Percentiles rank a stretch among this genome's conserved stretches.
These are phyloP conservation scores for Timandra comae DNA, from an alignment of 2,888 invertebrate species.

Conservation along the genomic window DNA sequence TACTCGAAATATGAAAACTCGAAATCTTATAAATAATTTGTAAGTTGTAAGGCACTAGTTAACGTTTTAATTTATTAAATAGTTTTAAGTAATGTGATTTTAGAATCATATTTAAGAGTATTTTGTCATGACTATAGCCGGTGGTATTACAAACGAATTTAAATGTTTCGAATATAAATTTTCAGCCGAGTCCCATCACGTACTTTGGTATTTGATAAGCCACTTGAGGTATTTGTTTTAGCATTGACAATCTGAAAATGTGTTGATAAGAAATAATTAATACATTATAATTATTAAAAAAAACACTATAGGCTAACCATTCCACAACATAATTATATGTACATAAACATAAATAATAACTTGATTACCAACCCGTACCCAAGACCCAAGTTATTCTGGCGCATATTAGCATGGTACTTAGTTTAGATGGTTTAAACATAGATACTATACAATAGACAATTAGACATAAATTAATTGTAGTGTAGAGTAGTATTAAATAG, in stretches of 20 bases:
- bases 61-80: background rate
- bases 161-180: slow-evolving; percentile 11
- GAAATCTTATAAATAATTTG: slow-evolving; percentile 17
- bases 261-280: too few species aligned
- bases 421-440: too few species aligned
- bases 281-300: too few species aligned
- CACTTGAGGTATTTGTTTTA: slow-evolving; percentile 90
- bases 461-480: too few species aligned
- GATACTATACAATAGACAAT: too few species aligned
- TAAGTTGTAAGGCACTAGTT: slow-evolving; percentile 16
- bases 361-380: too few species aligned
- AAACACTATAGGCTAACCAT: too few species aligned
- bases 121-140: slow-evolving; percentile 31
- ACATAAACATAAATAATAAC: too few species aligned
- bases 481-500: too few species aligned
- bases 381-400: too few species aligned
- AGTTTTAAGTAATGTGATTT: background rate
- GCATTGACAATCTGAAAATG: slow-evolving; percentile 85
- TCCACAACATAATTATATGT: too few species aligned
- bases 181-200: slow-evolving; percentile 87
- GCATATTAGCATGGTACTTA: too few species aligned
- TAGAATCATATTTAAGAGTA: slow-evolving; percentile 4
- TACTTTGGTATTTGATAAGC: slow-evolving; percentile 91
- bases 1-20: slow-evolving; percentile 5
- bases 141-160: slow-evolving; percentile 30